Base-by-base conservation (phyloP, 2,113 vertebrate species). In the Brachyistius frenatus region DNA sequence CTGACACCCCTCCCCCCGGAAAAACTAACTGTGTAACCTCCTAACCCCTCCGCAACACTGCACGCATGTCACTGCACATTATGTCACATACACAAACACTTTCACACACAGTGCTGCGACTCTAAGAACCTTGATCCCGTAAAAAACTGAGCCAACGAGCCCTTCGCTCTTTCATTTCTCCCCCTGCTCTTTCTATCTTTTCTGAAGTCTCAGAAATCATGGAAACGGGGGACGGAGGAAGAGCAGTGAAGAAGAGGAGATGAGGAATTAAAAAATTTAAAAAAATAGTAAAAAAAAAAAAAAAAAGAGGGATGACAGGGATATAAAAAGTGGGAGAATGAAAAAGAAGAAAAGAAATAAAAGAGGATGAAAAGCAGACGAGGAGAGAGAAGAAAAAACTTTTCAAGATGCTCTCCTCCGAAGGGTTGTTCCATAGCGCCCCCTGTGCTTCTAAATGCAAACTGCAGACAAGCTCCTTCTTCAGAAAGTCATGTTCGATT, bases 1-100 rank as follows among this genome's bases (percentile, higher is more conserved):
- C 16, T 23, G 23, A 23, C 23, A 23, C 23, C 35, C 3, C 73
- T 46, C 60, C 46, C 35, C 63, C 63, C 53, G 52, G 52, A 66
- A 81, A 30, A 64, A 75, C 32, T 67, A 85, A 81, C 81, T 84
- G 72, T 47, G 67, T 84, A 68, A 83, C 83, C 73, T 80, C 47
- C 86, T 80, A 78, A 88, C 81, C 83, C 57, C 67, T 66, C 70
- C 0, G 6, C 78, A 55, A 67, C 76, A 9, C 83, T 80, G 70
- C 86, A 90, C 41, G 83, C 86, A 80, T 87, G 86, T 87, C 90
- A 84, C 74, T 5, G 70, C 73, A 9, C 83, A 89, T 91, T 81
- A 90, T 7, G 53, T 85, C 86, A 60, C 69, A 56, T 56, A 76
- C 66, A 69, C 72, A 62, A 63, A 73, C 60, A 72, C 72, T 74